A percentile compares a stretch with the other conserved stretches of the same genome.
Conservation (phyloP, 2,888 invertebrate genomes). For the Psococerastis gibbosa region DNA sequence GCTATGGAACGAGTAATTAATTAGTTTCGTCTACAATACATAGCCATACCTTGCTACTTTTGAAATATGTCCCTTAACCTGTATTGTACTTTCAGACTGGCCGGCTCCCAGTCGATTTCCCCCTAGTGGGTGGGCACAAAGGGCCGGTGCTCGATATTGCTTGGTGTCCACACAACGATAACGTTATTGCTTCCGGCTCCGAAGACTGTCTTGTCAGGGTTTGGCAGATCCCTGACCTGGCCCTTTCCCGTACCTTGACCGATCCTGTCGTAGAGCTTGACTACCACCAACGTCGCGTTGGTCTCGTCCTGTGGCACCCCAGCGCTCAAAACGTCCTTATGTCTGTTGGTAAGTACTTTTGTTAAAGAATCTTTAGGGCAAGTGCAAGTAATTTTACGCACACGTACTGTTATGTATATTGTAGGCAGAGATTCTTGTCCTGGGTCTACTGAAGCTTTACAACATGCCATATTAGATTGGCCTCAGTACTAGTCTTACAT, state of each 20-base stretch:
- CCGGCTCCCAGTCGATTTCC: conserved; percentile 82
- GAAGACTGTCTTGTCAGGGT: conserved; percentile 95
- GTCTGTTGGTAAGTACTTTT: conserved; percentile 50
- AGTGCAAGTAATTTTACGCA: no score
- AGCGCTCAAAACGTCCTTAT: conserved; percentile 87
- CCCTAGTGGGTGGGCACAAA: conserved; percentile 89
- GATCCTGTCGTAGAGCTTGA: conserved; percentile 86
- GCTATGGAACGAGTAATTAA: no score
- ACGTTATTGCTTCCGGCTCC: conserved; percentile 91
- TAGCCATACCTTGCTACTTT: conserved; percentile 16
- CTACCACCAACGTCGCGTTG: conserved; percentile 82
- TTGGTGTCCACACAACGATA: conserved; percentile 97
- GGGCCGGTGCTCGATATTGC: conserved; percentile 92
- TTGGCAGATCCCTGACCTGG: conserved; percentile 90
- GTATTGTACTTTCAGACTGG: conserved; percentile 50
- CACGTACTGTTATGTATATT: no score
- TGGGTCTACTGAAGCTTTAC: no score
- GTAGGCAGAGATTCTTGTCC: no score
- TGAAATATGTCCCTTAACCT: conserved; percentile 16
- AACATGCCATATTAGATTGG: no score
- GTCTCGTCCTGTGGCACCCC: conserved; percentile 91
- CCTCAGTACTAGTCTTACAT: no score
- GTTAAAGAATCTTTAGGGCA: no score
- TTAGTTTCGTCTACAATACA: no score
- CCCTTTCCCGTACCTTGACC: conserved; percentile 71